Base-by-base conservation (phyloP, 2,797 vertebrate genomes). In the Xenentodon cancila region DNA sequence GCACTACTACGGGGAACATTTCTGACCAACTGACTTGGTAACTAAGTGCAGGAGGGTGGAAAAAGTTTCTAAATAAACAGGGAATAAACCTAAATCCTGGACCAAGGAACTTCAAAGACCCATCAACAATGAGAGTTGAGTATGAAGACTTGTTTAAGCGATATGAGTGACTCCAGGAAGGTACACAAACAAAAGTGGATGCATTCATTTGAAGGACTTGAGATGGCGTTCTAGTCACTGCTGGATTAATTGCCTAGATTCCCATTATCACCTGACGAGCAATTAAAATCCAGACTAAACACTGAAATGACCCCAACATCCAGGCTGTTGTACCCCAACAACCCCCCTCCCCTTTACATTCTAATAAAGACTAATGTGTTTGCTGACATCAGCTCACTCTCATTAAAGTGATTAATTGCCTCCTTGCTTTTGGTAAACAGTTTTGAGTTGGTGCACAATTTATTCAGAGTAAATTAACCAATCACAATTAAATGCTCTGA, bases 321-420 rank as follows among this genome's bases (percentile, higher is more conserved):
- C 7, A 21, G 15, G 34, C 34, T 17, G 53, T 64, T 50, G 51
- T 45, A 40, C 50, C 65, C 71, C 56, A 19, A n/a, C 34, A n/a
- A 1, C 20, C 47, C 49, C 58, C 75, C 70, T 20, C 60, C 0
- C 25, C 59, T 13, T 59, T 75, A 46, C 52, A 27, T 77, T 79
- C 65, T 88, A 90, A 90, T 88, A 85, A 88, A 88, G 87, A 90
- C 80, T 82, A 88, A 90, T 89, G 83, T 82, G 82, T 88, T 85
- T 84, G 76, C 76, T 51, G 70, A 87, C 86, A 82, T 79, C 69
- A 75, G 85, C 85, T 81, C 66, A 66, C 88, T 89, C 91, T 93
- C 90, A 91, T 95, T 94, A 89, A 87, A 63, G 47, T 94, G 93
- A 95, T 94, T 90, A 92, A 95, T 91, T 87, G 83, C 86, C 89